Base-by-base conservation (phyloP, 2,888 invertebrate species). In the Actias luna region DNA sequence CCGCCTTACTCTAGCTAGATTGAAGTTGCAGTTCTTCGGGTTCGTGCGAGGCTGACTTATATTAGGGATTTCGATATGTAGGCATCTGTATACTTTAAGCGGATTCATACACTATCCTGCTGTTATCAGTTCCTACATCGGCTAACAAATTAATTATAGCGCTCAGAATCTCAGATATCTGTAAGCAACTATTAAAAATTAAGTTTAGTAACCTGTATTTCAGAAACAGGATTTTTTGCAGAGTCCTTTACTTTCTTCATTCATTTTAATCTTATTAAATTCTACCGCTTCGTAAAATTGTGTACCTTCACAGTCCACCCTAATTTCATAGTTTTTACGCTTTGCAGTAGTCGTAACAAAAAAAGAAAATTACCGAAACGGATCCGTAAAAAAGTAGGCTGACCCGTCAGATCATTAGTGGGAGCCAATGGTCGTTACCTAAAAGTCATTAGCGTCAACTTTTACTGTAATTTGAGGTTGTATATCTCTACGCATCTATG, bases 391-490 rank as follows among this genome's bases (percentile, higher is more conserved):
- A 39, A 89, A 91, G 91, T 89, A 89, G 92, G 92, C 76, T 74
- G 92, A 83, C 74, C 88, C 85, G 77, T 66, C 74, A 72, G 78
- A 84, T 89, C 91, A 91, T 92, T 92, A 92, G 90, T 83, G 79
- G 68, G 83, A 83, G 82, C 92, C 92, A 92, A 92, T 92, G 90
- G 89, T 89, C 87, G 91, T 87, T 89, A 91, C 92, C 87, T 82
- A 88, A 91, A 92, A 89, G 85, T 90, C 92, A 91, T 92, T 92
- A 92, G 86, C 83, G 78, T 84, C 83, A 86, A 89, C 89, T 92
- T 92, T 90, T 89, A 89, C 91, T 74, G 85, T 85, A 89, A 88
- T 87, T 88, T 89, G 87, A 84, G 79, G 83, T 75, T 75, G 76
- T 78, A 79, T 80, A 75, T 60, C 31, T 60, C 58, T 58, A 57